Base-by-base conservation (phyloP, 2,113 vertebrate species). In the Amblyornis subalaris region DNA sequence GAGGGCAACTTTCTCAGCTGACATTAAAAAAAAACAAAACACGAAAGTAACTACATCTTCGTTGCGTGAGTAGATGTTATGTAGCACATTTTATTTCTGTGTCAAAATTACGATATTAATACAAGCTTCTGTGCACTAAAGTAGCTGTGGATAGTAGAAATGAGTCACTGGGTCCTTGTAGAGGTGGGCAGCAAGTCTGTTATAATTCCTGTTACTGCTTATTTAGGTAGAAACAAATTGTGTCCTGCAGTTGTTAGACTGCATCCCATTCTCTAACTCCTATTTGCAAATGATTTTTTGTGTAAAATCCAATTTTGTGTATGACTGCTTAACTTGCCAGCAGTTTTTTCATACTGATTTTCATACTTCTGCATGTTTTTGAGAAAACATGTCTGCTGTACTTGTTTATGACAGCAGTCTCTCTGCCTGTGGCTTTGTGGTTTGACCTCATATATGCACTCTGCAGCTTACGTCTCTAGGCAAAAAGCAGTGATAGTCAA, bases 31-130 rank as follows among this genome's bases (percentile, higher is more conserved):
- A 7, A 61, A 31, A 19, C 4, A 3, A 35, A 75, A 11, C 36
- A 12, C 12, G 12, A 67, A 61, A 31, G 25, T 33, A 20, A 22
- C 22, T n/a, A 8, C 29, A 11, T 22, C 13, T 36, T 36, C 6
- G 0, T 66, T 48, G 5, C 7, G 8, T 12, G 64, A 53, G 26
- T 17, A 40, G 13, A 12, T 66, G 16, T 40, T 61, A 15, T 1
- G 2, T n/a, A 54, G 8, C 8, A 0, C 22, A 31, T 20, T 12
- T 89, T 42, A 29, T 69, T 87, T 8, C 33, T 64, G 5, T 38
- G 8, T 65, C 23, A n/a, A 11, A 15, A 4, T 24, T 79, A 7
- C 12, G 38, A 0, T 35, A 4, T 44, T 36, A 28, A 1, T 45
- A 2, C 9, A 35, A 70, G 26, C 3, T 9, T 47, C 20, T 50